Evolutionary conservation across 2,888 invertebrate genomes (phyloP).

Genomic region (Atrina japonica): DNA sequence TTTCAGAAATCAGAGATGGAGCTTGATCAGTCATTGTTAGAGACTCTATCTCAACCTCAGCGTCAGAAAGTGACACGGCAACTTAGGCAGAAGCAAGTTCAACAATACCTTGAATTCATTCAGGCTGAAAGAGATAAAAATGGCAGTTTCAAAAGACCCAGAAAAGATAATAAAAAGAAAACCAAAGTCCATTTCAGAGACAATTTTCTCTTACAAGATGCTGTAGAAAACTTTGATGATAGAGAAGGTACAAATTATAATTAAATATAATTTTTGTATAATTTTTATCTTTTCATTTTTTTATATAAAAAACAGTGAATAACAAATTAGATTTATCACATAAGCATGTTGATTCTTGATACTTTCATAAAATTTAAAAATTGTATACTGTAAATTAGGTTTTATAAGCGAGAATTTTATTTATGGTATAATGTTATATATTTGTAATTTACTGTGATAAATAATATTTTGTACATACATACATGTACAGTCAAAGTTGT

Average conservation of each 20-base stretch:
- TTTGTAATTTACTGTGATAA: too few species aligned
- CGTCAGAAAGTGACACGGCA: constrained; percentile 60
- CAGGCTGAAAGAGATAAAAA: constrained; percentile 40
- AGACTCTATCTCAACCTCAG: constrained; percentile 58
- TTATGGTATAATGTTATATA: too few species aligned
- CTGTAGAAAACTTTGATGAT: constrained; percentile 63
- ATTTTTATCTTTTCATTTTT: too few species aligned
- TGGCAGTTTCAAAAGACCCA: constrained; percentile 23
- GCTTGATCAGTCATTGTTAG: constrained; percentile 57
- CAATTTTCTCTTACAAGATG: constrained; percentile 54
- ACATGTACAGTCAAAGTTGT: too few species aligned
- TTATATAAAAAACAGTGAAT: constrained; percentile 3
- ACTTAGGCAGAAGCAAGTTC: constrained; percentile 64
- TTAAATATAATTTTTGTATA: not conserved
- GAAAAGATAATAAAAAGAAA: constrained; percentile 51
- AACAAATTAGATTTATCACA: too few species aligned
- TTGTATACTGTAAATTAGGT: too few species aligned
- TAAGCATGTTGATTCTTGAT: too few species aligned
- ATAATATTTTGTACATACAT: too few species aligned
- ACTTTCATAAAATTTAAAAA: too few species aligned
- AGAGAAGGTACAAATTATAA: constrained; percentile 57
- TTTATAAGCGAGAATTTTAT: not conserved
- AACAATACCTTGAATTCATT: constrained; percentile 56
- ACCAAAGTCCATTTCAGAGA: constrained; percentile 49
- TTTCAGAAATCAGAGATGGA: not conserved